Evolutionary conservation across 2,797 vertebrate genomes (phyloP), one percentile per base, ranked within the genome.

Genomic region (Acrossocheilus fasciatus): DNA sequence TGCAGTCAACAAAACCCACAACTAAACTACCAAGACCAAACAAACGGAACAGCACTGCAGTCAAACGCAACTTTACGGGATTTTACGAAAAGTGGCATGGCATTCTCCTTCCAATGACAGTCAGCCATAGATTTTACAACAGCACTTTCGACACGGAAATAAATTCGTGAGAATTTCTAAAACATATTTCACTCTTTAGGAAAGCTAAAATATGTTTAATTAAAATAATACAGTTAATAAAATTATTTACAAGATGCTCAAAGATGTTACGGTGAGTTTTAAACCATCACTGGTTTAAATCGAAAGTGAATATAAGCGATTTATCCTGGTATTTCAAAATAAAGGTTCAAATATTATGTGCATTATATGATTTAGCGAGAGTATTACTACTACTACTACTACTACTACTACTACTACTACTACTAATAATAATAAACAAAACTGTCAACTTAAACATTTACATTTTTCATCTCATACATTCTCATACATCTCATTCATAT

Each of bases 111-210:
- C 47, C 64, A 72, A 72, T 79, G 76, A 59, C 76, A 85, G 50
- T 7, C 20, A 11, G 5, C 3, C 12, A 18, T 47, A 1, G 2
- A 34, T 47, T 59, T 79, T 20, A n/a, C 3, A 30, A 0, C 14
- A 59, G 83, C 76, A 79, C 83, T 70, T 85, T 85, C 83, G 76
- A 79, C 74, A 78, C 47, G 0, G 23, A 6, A 23, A 43, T 26
- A 57, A 69, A 36, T 17, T 23, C 6, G 30, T 23, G 10, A 23
- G 2, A 4, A 70, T 54, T 43, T 43, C 2, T n/a, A 20, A 41
- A 78, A 41, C 12, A n/a, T 12, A 64, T 50, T 62, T 47, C 11
- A 54, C 10, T 7, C 34, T 54, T 36, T 54, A 36, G 6, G 4
- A 76, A 52, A 0, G 1, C 52, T 23, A 14, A 54, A 20, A 76